Evolutionary conservation across 2,888 invertebrate genomes (phyloP).

Genomic region (Dynastes grantii): DNA sequence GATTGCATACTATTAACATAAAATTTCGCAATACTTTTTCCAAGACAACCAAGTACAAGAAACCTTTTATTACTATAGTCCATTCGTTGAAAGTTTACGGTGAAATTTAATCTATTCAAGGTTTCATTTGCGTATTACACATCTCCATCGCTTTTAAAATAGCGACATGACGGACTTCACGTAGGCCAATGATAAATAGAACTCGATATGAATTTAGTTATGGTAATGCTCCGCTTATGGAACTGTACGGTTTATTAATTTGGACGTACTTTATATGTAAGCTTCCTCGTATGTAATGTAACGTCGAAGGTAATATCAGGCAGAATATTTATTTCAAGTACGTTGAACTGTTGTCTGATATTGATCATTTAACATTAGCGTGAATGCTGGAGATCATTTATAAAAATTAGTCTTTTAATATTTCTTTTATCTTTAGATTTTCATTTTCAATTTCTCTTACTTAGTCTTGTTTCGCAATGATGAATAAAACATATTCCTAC

Average conservation of each 20-base stretch:
- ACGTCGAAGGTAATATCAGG: slow-evolving; percentile 6
- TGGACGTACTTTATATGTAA: neutral
- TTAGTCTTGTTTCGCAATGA: neutral
- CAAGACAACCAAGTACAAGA: too few relatives aligned
- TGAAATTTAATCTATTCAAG: slow-evolving; percentile 21
- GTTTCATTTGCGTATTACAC: neutral
- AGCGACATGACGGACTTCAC: slow-evolving; percentile 19
- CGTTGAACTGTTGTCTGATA: slow-evolving; percentile 25
- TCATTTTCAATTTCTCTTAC: neutral
- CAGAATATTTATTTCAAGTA: slow-evolving; percentile 26
- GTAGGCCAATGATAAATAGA: slow-evolving; percentile 23
- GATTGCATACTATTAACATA: too few relatives aligned
- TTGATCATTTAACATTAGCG: neutral
- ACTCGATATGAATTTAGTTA: slow-evolving; percentile 16
- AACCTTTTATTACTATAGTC: neutral
- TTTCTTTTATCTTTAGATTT: neutral
- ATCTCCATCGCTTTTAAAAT: slow-evolving; percentile 3
- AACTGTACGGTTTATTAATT: slow-evolving; percentile 10
- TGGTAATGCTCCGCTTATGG: slow-evolving; percentile 23
- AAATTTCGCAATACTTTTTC: too few relatives aligned
- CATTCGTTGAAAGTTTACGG: neutral
- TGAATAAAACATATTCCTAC: neutral
- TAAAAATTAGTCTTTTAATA: neutral
- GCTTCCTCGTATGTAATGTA: neutral
- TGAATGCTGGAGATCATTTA: neutral